phyloP scores from a whole-genome alignment of 2,797 vertebrate species.

The Huso huso region DNA sequence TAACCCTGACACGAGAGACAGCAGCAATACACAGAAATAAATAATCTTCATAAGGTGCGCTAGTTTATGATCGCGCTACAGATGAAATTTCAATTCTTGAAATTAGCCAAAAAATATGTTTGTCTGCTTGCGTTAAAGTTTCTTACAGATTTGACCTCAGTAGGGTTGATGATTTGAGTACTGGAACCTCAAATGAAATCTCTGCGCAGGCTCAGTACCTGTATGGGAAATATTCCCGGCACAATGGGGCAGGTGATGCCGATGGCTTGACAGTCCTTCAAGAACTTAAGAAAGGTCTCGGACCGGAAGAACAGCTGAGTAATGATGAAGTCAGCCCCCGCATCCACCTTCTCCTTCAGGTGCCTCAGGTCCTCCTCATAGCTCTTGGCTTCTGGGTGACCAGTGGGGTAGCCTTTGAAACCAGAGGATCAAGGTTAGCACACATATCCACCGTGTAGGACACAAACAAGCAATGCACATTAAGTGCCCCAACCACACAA shows the following conservation, averaged over 20 bases:
- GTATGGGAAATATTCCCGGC: slow-evolving; percentile 93
- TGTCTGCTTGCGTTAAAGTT: too few species aligned
- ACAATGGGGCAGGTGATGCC: slow-evolving; percentile 89
- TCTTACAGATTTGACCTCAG: too few species aligned
- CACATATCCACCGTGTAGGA: neutral
- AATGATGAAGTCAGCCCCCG: slow-evolving; percentile 86
- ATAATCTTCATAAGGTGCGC: too few species aligned
- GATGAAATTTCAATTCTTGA: too few species aligned
- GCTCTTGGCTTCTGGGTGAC: slow-evolving; percentile 83
- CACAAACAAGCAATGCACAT: neutral
- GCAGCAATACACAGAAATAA: too few species aligned
- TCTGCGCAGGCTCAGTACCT: slow-evolving; percentile 53
- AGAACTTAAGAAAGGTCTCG: slow-evolving; percentile 76
- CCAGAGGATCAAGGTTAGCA: neutral
- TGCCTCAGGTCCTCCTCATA: slow-evolving; percentile 72
- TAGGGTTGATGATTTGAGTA: too few species aligned
- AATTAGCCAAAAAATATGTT: too few species aligned
- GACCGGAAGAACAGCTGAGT: slow-evolving; percentile 88
- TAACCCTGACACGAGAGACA: slow-evolving; percentile 62
- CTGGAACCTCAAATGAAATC: neutral
- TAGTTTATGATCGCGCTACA: too few species aligned
- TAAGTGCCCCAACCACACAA: neutral
- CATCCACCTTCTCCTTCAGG: slow-evolving; percentile 86
- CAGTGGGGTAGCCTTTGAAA: slow-evolving; percentile 81
- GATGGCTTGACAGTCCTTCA: slow-evolving; percentile 75